A percentile compares a stretch with the other conserved stretches of the same genome.
Evolutionary conservation across 37 sponge, comb jelly and placozoan species (phyloP).

Genomic region (Aplysina aerophoba): DNA sequence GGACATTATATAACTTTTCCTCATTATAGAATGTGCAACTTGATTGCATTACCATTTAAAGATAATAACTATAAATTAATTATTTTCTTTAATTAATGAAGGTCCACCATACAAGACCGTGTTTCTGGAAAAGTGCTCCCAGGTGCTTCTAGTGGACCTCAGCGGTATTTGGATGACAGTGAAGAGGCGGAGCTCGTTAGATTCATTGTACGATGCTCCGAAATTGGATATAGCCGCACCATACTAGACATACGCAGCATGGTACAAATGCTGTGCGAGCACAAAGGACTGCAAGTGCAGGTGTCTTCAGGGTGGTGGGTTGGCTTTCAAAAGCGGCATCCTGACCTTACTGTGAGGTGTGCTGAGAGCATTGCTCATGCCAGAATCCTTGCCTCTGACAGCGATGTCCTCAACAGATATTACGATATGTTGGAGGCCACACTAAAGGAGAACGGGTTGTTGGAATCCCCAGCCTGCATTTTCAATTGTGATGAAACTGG

Average conservation of each 20-base stretch:
- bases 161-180: background rate
- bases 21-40: too few species aligned
- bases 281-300: background rate
- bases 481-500: constrained; percentile 3
- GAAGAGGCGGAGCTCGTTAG: background rate
- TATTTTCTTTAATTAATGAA: too few species aligned
- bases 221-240: background rate
- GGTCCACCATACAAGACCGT: background rate
- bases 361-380: background rate
- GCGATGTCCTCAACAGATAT: too few species aligned
- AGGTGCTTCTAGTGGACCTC: background rate
- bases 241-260: background rate
- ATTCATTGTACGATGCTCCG: background rate
- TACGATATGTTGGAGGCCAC: background rate
- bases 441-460: background rate
- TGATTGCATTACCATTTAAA: too few species aligned
- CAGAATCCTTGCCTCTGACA: background rate
- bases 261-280: background rate
- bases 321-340: background rate
- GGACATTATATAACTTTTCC: too few species aligned
- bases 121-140: background rate
- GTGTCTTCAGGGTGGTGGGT: background rate
- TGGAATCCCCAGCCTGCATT: background rate
- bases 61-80: too few species aligned
- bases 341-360: background rate